Evolutionary conservation across 2,797 vertebrate species (phyloP).

Genomic region (Thalassophryne amazonica): DNA sequence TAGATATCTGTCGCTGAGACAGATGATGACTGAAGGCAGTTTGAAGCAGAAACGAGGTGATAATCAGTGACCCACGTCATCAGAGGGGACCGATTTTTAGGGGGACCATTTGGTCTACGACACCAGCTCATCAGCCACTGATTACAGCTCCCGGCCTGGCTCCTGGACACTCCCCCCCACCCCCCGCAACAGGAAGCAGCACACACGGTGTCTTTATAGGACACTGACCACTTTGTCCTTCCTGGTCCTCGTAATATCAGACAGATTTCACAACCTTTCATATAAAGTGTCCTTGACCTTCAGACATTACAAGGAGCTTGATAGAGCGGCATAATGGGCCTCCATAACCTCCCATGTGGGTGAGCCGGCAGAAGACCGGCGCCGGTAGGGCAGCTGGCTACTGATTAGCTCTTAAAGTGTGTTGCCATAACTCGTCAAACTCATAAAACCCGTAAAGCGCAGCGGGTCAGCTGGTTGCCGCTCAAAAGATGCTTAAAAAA

Average conservation of each 20-base stretch:
- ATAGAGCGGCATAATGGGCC: constrained; percentile 48
- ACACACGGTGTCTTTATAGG: constrained; percentile 44
- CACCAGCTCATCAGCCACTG: constrained; percentile 29
- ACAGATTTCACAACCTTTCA: constrained; percentile 52
- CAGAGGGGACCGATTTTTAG: no score
- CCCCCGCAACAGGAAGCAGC: constrained; percentile 38
- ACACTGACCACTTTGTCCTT: constrained; percentile 25
- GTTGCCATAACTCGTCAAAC: constrained; percentile 39
- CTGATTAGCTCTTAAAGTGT: constrained; percentile 52
- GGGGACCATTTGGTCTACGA: no score
- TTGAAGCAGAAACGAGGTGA: no score
- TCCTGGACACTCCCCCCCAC: no score
- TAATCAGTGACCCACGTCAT: no score
- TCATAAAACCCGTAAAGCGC: constrained; percentile 41
- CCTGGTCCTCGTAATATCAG: constrained; percentile 35
- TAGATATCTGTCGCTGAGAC: no score
- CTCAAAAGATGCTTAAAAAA: not conserved
- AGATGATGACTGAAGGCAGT: no score
- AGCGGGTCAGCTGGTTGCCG: constrained; percentile 7
- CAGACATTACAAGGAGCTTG: constrained; percentile 31
- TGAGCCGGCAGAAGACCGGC: constrained; percentile 30
- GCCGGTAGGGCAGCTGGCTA: constrained; percentile 20
- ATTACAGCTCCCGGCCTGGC: constrained; percentile 39
- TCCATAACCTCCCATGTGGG: constrained; percentile 52
- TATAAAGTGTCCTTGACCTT: constrained; percentile 61